Percentiles rank a stretch among this genome's conserved stretches.
Conservation (phyloP, 2,797 vertebrate genomes). For the Nannoperca obscura region DNA sequence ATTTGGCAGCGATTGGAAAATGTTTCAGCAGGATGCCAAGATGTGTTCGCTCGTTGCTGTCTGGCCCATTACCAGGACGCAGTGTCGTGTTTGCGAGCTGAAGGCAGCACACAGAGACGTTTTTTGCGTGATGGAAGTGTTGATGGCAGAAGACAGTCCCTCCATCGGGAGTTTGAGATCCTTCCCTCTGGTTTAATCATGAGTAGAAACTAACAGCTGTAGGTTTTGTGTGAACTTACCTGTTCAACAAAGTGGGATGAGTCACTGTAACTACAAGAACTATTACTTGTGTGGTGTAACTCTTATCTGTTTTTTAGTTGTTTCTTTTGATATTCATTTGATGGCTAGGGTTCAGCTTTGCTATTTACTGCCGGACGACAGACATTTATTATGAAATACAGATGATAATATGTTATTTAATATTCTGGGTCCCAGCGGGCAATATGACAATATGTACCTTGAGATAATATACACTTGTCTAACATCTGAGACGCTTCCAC, state of each 20-base stretch:
- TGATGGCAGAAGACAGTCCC: background rate
- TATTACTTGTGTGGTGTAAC: conserved; percentile 2
- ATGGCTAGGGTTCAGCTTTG: background rate
- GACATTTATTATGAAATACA: too few relatives aligned
- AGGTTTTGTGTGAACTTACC: conserved; percentile 16
- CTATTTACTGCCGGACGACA: too few relatives aligned
- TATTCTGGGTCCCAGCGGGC: background rate
- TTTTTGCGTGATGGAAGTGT: background rate
- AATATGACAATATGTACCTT: background rate
- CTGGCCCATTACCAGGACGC: conserved; percentile 24
- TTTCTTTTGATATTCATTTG: background rate
- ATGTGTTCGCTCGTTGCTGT: conserved; percentile 5
- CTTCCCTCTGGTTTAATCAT: conserved; percentile 9
- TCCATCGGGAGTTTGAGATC: background rate
- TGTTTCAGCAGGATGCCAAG: conserved; percentile 41
- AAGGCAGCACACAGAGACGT: background rate
- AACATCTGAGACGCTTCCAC: background rate
- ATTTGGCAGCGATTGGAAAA: conserved; percentile 58
- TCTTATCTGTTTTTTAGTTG: too few relatives aligned
- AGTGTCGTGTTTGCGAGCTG: conserved; percentile 19
- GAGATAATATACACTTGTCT: background rate
- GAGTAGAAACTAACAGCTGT: conserved; percentile 12
- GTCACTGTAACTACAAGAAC: conserved; percentile 13
- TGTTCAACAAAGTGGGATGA: conserved; percentile 12
- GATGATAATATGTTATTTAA: background rate